phyloP scores from a whole-genome alignment of 2,797 vertebrate genomes.

The Rhincodon typus region DNA sequence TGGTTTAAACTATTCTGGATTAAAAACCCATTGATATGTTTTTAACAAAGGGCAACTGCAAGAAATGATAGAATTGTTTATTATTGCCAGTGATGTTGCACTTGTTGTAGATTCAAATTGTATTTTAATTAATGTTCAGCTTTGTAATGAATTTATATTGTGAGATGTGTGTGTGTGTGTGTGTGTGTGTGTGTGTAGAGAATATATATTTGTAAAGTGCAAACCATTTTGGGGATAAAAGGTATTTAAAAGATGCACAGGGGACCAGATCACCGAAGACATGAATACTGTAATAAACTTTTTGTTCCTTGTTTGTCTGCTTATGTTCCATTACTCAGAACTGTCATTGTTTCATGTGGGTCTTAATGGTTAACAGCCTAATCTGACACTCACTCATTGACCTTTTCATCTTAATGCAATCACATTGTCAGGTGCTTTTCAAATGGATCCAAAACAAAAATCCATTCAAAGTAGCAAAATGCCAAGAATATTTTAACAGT shows the following conservation, averaged over 20 bases:
- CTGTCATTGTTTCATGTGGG: neutral
- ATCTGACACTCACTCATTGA: neutral
- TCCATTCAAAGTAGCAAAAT: neutral
- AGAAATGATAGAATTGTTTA: neutral
- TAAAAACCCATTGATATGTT: neutral
- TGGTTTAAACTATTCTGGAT: neutral
- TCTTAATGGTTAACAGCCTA: neutral
- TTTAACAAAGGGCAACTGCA: neutral
- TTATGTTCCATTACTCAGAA: neutral
- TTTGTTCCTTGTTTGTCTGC: neutral
- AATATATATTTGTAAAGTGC: neutral
- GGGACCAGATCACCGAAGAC: neutral
- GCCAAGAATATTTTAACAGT: neutral
- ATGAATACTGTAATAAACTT: neutral
- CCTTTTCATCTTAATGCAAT: too few species aligned
- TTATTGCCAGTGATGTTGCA: slow-evolving; percentile 18
- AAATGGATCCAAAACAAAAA: neutral
- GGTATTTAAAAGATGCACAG: neutral
- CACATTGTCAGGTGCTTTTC: too few species aligned
- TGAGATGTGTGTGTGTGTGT: neutral
- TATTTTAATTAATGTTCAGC: too few species aligned
- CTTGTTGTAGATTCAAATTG: neutral
- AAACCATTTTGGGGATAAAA: neutral
- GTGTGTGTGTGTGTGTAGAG: too few species aligned
- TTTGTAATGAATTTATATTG: neutral